phyloP scores from a whole-genome alignment of 2,888 invertebrate genomes.

The Melitaea athalia region DNA sequence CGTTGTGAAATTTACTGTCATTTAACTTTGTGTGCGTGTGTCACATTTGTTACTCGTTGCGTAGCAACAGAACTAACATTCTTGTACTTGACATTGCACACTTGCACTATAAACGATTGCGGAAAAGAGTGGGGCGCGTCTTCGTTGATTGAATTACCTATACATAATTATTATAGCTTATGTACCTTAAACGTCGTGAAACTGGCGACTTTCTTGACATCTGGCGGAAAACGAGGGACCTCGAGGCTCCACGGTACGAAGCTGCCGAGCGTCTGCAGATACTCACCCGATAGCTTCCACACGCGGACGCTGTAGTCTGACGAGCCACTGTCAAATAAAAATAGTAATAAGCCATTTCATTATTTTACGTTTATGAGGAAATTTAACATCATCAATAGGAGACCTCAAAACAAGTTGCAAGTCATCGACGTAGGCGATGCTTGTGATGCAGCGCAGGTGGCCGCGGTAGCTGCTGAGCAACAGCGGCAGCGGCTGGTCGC shows the following conservation, averaged over 20 bases:
- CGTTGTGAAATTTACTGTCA: too few relatives aligned
- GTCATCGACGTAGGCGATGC: conserved; percentile 85
- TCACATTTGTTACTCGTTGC: too few relatives aligned
- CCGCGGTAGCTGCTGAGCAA: conserved; percentile 87
- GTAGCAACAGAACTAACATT: too few relatives aligned
- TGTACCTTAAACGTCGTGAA: conserved; percentile 88
- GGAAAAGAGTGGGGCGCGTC: too few relatives aligned
- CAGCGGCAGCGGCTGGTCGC: conserved; percentile 84
- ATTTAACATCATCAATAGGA: background rate
- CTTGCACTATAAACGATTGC: too few relatives aligned
- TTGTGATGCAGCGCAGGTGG: conserved; percentile 86
- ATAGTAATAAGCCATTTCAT: background rate
- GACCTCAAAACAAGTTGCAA: conserved; percentile 86
- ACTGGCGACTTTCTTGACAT: conserved; percentile 88
- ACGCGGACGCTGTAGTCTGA: conserved; percentile 87
- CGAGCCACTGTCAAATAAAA: conserved; percentile 77
- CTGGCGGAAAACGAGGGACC: conserved; percentile 85
- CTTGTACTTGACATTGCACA: too few relatives aligned
- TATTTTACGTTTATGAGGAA: background rate
- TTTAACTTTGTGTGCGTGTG: too few relatives aligned
- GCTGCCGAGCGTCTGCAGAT: conserved; percentile 89
- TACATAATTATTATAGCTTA: background rate
- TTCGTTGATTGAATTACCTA: too few relatives aligned
- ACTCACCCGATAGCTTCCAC: conserved; percentile 88
- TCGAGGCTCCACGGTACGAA: conserved; percentile 83